Percentiles rank a stretch among this genome's conserved stretches.
Conservation (phyloP, 2,113 vertebrate species). For the Mastomys coucha region DNA sequence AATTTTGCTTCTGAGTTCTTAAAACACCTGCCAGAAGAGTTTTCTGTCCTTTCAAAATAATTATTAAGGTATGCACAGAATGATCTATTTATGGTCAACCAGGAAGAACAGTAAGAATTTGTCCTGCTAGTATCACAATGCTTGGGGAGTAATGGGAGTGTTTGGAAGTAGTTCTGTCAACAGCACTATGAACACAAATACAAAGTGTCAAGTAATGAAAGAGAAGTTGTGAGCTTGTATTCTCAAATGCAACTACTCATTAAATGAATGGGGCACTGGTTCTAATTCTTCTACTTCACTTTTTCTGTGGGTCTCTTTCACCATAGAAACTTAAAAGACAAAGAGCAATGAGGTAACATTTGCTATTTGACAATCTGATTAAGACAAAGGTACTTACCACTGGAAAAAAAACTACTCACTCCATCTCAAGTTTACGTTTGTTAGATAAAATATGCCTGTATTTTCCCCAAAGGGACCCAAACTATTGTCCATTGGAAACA, state of each 20-base stretch:
- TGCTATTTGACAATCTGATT: slow-evolving; percentile 69
- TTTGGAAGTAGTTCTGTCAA: slow-evolving; percentile 31
- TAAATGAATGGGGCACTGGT: background rate
- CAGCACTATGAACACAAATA: background rate
- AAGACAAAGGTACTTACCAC: slow-evolving; percentile 68
- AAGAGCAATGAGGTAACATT: slow-evolving; percentile 58
- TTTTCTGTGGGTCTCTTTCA: slow-evolving; percentile 43
- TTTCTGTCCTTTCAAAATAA: slow-evolving; percentile 27
- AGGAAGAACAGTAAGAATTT: background rate
- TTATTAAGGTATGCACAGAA: background rate
- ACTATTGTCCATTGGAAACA: slow-evolving; percentile 59
- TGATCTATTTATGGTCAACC: background rate
- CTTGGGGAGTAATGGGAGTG: background rate
- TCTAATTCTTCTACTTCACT: background rate
- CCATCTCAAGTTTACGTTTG: slow-evolving; percentile 61
- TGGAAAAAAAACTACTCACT: slow-evolving; percentile 53
- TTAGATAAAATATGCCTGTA: slow-evolving; percentile 70
- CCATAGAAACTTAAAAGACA: slow-evolving; percentile 61
- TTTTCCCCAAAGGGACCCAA: slow-evolving; percentile 52
- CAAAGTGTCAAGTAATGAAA: background rate
- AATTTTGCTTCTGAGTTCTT: slow-evolving; percentile 31
- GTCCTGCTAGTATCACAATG: background rate
- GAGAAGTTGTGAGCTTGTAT: background rate
- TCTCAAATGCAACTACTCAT: slow-evolving; percentile 30
- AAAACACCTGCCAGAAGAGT: background rate